These are phyloP conservation scores for Mimumesa dahlbomi DNA, from an alignment of 2,888 invertebrate genomes.

Conservation along the genomic window DNA sequence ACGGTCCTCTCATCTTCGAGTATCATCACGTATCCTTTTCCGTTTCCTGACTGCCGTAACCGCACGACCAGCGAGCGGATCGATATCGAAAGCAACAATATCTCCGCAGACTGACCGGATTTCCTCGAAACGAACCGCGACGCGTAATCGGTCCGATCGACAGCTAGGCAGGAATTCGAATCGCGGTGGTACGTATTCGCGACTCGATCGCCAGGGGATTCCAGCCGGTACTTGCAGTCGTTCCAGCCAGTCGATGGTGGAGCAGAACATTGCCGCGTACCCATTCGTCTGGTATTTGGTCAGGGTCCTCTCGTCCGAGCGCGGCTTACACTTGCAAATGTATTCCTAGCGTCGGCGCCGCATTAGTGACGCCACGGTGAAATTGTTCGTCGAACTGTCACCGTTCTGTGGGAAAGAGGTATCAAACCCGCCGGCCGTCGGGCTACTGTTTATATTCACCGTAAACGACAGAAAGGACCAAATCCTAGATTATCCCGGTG, in stretches of 20 bases:
- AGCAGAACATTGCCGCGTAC: conserved; percentile 19
- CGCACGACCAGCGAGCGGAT: conserved; percentile 23
- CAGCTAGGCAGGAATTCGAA: conserved; percentile 49
- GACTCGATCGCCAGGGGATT: conserved; percentile 45
- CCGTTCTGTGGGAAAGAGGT: conserved; percentile 26
- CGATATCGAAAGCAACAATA: conserved; percentile 50
- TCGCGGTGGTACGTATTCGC: conserved; percentile 48
- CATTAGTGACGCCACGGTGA: conserved; percentile 60
- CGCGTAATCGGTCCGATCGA: too few relatives aligned
- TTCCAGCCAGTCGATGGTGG: conserved; percentile 35
- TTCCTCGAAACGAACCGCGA: conserved; percentile 45
- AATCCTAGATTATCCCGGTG: conserved; percentile 27
- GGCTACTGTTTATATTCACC: conserved; percentile 65
- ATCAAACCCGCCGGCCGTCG: conserved; percentile 29
- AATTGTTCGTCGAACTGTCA: conserved; percentile 53
- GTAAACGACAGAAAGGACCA: conserved; percentile 14
- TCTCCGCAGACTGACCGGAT: conserved; percentile 54
- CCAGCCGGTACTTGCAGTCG: conserved; percentile 51
- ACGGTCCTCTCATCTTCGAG: too few relatives aligned
- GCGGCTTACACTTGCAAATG: conserved; percentile 75
- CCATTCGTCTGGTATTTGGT: conserved; percentile 65
- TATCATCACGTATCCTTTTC: conserved; percentile 26
- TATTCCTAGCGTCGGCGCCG: conserved; percentile 62
- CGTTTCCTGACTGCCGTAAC: too few relatives aligned
- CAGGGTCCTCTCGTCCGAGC: conserved; percentile 52